Conservation (phyloP, 2,113 vertebrate species). For the Proterorhinus semilunaris region DNA sequence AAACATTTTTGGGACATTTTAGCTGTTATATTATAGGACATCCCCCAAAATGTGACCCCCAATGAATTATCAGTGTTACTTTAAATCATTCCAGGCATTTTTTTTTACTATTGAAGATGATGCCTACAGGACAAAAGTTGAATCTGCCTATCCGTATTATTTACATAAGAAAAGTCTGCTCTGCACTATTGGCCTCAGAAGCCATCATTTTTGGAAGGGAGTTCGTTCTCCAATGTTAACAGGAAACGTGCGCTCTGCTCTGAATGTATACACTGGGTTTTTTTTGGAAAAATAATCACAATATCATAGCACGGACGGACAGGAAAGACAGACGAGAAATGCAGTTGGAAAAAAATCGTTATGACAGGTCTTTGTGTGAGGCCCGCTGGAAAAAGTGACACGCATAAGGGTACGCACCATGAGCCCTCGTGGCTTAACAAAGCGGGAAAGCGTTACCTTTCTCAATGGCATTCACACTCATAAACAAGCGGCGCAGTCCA, state of each 20-base stretch:
- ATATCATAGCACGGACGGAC: conserved; percentile 30
- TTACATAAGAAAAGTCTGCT: conserved; percentile 71
- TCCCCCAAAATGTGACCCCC: too few relatives aligned
- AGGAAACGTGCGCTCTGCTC: conserved; percentile 68
- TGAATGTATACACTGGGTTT: conserved; percentile 63
- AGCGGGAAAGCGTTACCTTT: conserved; percentile 55
- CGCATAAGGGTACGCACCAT: conserved; percentile 58
- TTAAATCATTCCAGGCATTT: background rate
- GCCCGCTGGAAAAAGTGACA: conserved; percentile 70
- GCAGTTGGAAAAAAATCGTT: conserved; percentile 7
- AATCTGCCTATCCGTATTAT: conserved; percentile 59
- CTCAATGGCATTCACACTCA: conserved; percentile 54
- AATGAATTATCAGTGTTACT: background rate
- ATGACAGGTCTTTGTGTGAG: conserved; percentile 55
- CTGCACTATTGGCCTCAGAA: conserved; percentile 60
- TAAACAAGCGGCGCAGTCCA: conserved; percentile 56
- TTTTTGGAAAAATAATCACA: conserved; percentile 72
- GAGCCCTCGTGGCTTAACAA: conserved; percentile 49
- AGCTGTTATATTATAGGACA: too few relatives aligned
- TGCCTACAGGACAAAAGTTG: conserved; percentile 53
- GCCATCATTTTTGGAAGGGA: conserved; percentile 64
- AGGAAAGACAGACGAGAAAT: conserved; percentile 17
- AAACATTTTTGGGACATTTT: too few relatives aligned
- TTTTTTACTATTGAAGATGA: conserved; percentile 13
- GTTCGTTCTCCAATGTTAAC: conserved; percentile 64